Percentiles rank a stretch among this genome's conserved stretches.
Evolutionary conservation across 92 coral and sea anemone genomes (phyloP).

Genomic region (Paramuricea clavata): DNA sequence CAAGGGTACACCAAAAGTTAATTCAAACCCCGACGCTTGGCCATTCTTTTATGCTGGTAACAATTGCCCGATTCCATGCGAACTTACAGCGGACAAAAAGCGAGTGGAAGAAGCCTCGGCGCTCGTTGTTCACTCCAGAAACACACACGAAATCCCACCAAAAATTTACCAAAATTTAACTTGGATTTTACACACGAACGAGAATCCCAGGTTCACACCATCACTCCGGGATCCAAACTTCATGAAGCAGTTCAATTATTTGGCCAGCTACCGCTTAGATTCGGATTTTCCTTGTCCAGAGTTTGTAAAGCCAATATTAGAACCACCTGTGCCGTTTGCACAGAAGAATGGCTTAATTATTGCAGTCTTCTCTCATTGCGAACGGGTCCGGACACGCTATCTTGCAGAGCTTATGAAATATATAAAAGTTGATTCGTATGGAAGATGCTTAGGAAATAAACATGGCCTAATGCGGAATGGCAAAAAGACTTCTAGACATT

Average conservation of each 20-base stretch:
- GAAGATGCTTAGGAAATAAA: constrained; percentile 82
- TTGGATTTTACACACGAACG: constrained; percentile 96
- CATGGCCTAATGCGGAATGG: constrained; percentile 76
- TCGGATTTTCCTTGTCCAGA: constrained; percentile 97
- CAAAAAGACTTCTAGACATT: constrained; percentile 46
- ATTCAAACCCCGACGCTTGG: constrained; percentile 68
- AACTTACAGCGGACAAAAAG: constrained; percentile 79
- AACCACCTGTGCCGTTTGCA: constrained; percentile 80
- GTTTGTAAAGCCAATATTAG: constrained; percentile 83
- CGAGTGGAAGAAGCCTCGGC: constrained; percentile 91
- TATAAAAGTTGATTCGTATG: constrained; percentile 85
- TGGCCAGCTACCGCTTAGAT: constrained; percentile 85
- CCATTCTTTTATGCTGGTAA: constrained; percentile 96
- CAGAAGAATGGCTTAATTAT: constrained; percentile 78
- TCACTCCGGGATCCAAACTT: constrained; percentile 72
- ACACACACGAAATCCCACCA: constrained; percentile 92
- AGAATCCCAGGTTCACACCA: constrained; percentile 90
- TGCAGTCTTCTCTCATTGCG: constrained; percentile 89
- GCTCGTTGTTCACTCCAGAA: constrained; percentile 90
- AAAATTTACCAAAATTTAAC: constrained; percentile 75
- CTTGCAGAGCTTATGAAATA: constrained; percentile 85
- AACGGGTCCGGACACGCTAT: constrained; percentile 89
- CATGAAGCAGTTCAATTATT: constrained; percentile 88
- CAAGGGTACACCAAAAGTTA: constrained; percentile 85
- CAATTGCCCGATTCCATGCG: constrained; percentile 92